Evolutionary conservation across 2,888 invertebrate genomes (phyloP), one percentile per base, ranked within the genome.

Genomic region (Selenia dentaria): DNA sequence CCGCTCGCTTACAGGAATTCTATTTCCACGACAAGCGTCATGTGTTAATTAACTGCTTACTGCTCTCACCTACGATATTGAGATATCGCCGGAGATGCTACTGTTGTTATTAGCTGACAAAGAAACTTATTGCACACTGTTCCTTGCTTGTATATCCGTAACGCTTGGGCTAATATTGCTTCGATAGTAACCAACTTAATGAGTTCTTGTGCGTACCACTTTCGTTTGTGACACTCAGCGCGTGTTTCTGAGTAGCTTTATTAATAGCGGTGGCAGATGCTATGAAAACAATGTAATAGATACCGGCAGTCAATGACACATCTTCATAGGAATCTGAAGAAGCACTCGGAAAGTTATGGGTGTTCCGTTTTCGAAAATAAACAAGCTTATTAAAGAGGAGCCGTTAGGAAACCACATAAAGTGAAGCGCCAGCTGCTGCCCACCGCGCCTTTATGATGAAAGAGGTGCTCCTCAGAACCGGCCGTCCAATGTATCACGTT

Each of bases 21-120:
- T 89, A 89, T 89, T 89, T 90, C 85, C 79, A 83, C 83, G 78
- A 86, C 89, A 83, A 79, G 78, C 89, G 79, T 89, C 88, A 88
- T 82, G 87, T 87, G 86, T 89, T 90, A 90, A 90, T 90, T 90
- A 90, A 90, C 82, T 74, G 65, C 74, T 90, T 89, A 90, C 81
- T 75, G 61, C 74, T 87, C 85, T 79, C 89, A 89, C 90, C 90
- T 90, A 85, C 85, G 76, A 79, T 89, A 89, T 88, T 88, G 88
- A 88, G 89, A 89, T 87, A 89, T 87, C 74, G 71, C 74, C 74
- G 74, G 76, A 78, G 82, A 86, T 82, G 83, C 79, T 69, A 67
- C 79, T 85, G 87, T 87, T 86, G 89, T 87, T 86, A 88, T 87
- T 87, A 86, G 83, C 81, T 72, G 77, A 75, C 78, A 77, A 74